Evolutionary conservation across 2,113 vertebrate genomes (phyloP).

Genomic region (Mugil cephalus): DNA sequence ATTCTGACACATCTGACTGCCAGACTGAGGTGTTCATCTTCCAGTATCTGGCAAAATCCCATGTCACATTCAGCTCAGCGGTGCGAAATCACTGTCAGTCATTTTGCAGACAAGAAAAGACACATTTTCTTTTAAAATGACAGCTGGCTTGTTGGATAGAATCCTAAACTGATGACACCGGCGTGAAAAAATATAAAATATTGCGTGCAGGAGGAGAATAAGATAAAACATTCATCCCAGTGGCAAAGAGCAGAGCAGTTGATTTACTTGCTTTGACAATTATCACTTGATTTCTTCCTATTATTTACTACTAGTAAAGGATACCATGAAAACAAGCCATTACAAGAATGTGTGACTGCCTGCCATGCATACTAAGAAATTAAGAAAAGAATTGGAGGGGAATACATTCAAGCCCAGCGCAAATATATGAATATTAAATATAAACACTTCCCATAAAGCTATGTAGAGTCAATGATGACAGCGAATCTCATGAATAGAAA

Average conservation of each 20-base stretch:
- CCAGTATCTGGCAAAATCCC: conserved; percentile 16
- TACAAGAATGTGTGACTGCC: conserved; percentile 11
- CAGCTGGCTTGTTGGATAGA: background rate
- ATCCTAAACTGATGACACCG: background rate
- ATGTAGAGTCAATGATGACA: conserved; percentile 61
- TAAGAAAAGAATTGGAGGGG: conserved; percentile 18
- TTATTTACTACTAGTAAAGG: conserved; percentile 25
- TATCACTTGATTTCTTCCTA: conserved; percentile 22
- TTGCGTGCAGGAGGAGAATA: background rate
- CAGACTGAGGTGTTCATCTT: conserved; percentile 24
- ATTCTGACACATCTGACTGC: conserved; percentile 22
- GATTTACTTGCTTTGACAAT: conserved; percentile 29
- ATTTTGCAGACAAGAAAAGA: background rate
- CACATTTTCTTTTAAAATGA: conserved; percentile 21
- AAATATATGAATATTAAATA: conserved; percentile 67
- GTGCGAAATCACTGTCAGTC: conserved; percentile 1
- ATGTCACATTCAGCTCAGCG: conserved; percentile 9
- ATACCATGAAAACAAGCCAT: conserved; percentile 35
- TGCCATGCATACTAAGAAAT: conserved; percentile 43
- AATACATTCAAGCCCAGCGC: conserved; percentile 44
- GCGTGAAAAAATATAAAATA: background rate
- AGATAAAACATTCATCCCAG: conserved; percentile 26
- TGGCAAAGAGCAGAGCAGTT: background rate
- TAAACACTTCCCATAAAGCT: conserved; percentile 55
- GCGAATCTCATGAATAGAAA: conserved; percentile 72